phyloP scores from a whole-genome alignment of 2,888 invertebrate species.

The Chymomyza caudatula region DNA sequence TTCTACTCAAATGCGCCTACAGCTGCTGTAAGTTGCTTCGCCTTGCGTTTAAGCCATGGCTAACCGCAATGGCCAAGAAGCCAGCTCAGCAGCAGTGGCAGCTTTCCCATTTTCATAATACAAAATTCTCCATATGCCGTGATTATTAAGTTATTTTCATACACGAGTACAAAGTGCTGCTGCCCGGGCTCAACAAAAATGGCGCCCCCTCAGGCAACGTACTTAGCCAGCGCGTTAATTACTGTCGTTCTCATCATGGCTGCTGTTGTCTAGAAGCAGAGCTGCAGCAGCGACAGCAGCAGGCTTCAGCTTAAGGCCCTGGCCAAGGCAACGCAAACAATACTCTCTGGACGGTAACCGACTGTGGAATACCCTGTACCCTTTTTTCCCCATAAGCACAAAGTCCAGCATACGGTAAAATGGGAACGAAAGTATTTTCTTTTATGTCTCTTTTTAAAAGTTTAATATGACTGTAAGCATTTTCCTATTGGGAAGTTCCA shows the following conservation, averaged over 20 bases:
- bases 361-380: too few species aligned
- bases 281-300: constrained; percentile 22
- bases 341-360: neutral
- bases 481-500: too few species aligned
- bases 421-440: too few species aligned
- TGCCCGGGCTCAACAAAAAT: neutral
- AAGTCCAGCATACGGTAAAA: too few species aligned
- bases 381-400: too few species aligned
- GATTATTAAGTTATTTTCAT: constrained; percentile 61
- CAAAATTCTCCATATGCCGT: constrained; percentile 64
- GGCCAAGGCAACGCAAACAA: neutral
- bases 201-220: neutral
- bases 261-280: constrained; percentile 18
- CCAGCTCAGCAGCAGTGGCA: neutral
- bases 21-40: neutral
- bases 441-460: too few species aligned
- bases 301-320: neutral
- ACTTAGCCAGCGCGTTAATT: constrained; percentile 52
- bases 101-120: constrained; percentile 36
- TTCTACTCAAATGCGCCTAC: constrained; percentile 17
- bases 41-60: neutral
- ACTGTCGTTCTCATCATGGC: constrained; percentile 34
- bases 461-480: too few species aligned
- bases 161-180: neutral
- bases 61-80: neutral